Base-by-base conservation (phyloP, 2,888 invertebrate species). In the Amphipyra tragopoginis region DNA sequence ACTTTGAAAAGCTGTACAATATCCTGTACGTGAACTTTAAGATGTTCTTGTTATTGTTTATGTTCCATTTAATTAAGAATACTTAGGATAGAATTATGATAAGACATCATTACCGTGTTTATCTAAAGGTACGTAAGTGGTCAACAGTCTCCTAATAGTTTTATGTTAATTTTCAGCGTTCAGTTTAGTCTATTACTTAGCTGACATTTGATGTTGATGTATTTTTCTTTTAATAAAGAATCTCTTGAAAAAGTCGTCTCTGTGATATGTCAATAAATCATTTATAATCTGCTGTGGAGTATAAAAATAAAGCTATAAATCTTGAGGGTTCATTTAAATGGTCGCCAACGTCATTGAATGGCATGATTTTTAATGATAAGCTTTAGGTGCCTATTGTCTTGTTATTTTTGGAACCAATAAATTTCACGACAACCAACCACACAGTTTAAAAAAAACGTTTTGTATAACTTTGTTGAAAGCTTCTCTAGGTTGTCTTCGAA, bases 381-480 rank as follows among this genome's bases (percentile, higher is more conserved):
- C 5, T 51, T 9, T 36, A 36, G 11, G 5, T 0, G 10, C 42
- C 42, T 10, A 36, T 36, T 11, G 10, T 21, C 21, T 43, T 5
- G 9, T 43, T 43, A 43, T 21, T 43, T 21, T 15, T 8, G 8
- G 15, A 10, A 11, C 0, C 26, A n/a, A 44, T 26, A 29, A n/a
- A 44, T 14, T 2, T 42, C 3, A 42, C 0, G 2, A n/a, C 1
- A 44, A 44, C 5, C 26, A 2, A 26, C 5, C 10, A 15, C n/a
- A 3, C 15, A 13, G n/a, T 5, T 0, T 10, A 7, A 13, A 1
- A 2, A 7, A 29, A 40, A 21, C 21, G 8, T 2, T 21, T 11
- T 3, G n/a, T 3, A 29, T 10, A 54, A 49, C 54, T 60, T 74
- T 65, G 56, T 54, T 47, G 21, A 42, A 65, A 82, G 79, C 81